Percentiles rank a stretch among this genome's conserved stretches.
phyloP scores from a whole-genome alignment of 64 coral and sea anemone genomes.

The Montipora efflorescens region DNA sequence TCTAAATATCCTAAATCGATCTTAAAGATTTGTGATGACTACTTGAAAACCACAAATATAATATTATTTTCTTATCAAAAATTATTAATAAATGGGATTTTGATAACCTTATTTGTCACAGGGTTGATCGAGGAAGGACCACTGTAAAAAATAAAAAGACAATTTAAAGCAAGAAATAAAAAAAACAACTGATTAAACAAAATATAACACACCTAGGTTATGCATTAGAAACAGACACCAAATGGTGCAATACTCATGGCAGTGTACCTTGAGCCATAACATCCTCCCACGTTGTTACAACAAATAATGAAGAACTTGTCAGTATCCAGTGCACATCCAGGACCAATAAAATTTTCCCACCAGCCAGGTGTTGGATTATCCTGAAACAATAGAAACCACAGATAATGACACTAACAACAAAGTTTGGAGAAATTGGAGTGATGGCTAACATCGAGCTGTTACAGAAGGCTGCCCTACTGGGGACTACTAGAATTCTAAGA shows the following conservation, averaged over 20 bases:
- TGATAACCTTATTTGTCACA: slow-evolving; percentile 69
- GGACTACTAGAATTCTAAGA: no score
- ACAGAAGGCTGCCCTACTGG: no score
- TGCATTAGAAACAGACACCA: not conserved
- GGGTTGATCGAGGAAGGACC: slow-evolving; percentile 90
- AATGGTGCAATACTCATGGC: not conserved
- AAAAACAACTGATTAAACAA: not conserved
- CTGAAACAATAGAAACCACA: not conserved
- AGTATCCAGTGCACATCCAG: slow-evolving; percentile 89
- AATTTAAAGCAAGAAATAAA: not conserved
- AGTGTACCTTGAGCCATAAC: slow-evolving; percentile 85
- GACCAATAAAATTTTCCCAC: slow-evolving; percentile 95
- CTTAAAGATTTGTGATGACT: no score
- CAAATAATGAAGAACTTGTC: slow-evolving; percentile 86
- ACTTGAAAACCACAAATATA: no score
- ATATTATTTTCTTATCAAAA: no score
- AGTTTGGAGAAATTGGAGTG: no score
- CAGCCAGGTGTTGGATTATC: slow-evolving; percentile 89
- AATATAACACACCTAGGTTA: no score
- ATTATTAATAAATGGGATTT: no score
- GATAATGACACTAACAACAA: not conserved
- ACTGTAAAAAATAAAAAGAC: slow-evolving; percentile 48
- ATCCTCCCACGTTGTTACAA: slow-evolving; percentile 80
- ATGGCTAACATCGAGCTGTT: no score
- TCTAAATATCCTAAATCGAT: no score